Conservation (phyloP, 2,113 vertebrate genomes). For the Monarcha castaneiventris region DNA sequence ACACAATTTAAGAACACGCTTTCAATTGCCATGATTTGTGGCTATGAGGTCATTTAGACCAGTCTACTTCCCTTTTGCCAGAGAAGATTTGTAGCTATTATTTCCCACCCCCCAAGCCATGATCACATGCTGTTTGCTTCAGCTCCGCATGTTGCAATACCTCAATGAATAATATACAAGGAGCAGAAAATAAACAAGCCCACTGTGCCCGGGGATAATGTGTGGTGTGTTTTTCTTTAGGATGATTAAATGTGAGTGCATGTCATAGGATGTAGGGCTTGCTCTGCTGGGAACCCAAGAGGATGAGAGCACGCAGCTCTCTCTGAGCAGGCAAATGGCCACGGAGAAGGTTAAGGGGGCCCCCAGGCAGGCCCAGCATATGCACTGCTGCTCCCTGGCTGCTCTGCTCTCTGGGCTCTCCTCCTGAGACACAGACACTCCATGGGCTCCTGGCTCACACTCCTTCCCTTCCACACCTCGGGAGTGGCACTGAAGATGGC, state of each 20-base stretch:
- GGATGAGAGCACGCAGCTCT: not conserved
- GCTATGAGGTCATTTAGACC: slow-evolving; percentile 42
- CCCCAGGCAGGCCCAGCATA: not conserved
- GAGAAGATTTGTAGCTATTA: slow-evolving; percentile 25
- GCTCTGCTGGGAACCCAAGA: not conserved
- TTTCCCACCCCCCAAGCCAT: not conserved
- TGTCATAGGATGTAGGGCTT: slow-evolving; percentile 10
- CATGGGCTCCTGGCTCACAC: not conserved
- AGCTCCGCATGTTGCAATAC: slow-evolving; percentile 8
- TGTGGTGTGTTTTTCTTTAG: slow-evolving; percentile 18
- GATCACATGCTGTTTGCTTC: slow-evolving; percentile 51
- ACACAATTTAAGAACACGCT: not conserved
- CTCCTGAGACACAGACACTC: not conserved
- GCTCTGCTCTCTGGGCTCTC: not conserved
- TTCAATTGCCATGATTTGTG: slow-evolving; percentile 39
- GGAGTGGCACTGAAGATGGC: not conserved
- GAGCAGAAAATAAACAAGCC: slow-evolving; percentile 38
- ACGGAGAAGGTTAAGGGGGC: not conserved
- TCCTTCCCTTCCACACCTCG: not conserved
- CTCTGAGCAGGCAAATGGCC: not conserved
- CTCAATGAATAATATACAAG: slow-evolving; percentile 33
- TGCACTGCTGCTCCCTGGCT: not conserved
- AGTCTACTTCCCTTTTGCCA: not conserved
- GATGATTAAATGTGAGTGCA: slow-evolving; percentile 49
- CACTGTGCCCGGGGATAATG: not conserved